Evolutionary conservation across 2,113 vertebrate species (phyloP), one percentile per base, ranked within the genome.

Genomic region (Gavia stellata): DNA sequence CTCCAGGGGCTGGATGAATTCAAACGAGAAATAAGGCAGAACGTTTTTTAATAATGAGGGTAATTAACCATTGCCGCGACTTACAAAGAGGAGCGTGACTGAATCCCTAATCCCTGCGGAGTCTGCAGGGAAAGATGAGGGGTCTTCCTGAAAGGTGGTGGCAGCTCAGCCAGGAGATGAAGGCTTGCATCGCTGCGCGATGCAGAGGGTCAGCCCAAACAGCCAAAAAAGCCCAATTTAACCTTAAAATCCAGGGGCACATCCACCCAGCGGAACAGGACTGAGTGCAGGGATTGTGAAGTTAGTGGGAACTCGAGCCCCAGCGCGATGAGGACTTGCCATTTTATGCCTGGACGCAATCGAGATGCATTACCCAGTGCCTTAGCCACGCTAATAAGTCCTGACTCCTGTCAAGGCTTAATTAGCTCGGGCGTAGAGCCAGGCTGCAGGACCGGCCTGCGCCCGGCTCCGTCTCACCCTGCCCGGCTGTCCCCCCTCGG

Each of bases 231-330:
- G 28, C 10, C 38, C 44, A 12, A 15, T n/a, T 58, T 52, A 21
- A 63, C 34, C 63, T 18, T 25, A 40, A 83, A 63, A 23, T 11
- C 68, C 42, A 23, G 47, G 47, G 40, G 47, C 62, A 7, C 42
- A 10, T 7, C 42, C 17, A 4, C 36, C 15, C 36, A 12, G 34
- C 0, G 4, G 2, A 44, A 36, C 0, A 3, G 67, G 25, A 36
- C 14, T 1, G 53, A 70, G 50, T 0, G 0, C 62, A 40, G 18
- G 50, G 49, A 50, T 1, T 6, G 68, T 7, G 58, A 47, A 36
- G 42, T 50, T 21, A 42, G 50, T 3, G 49, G 71, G 49, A 72
- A 12, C 13, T 15, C 4, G 10, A 72, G 50, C 25, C 45, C 47
- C 58, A 67, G 66, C 18, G 4, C 52, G 0, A 0, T 1, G 24